Percentiles rank a stretch among this genome's conserved stretches.
These are phyloP conservation scores for Plestiodon gilberti DNA, from an alignment of 2,113 vertebrate genomes.

Conservation along the genomic window DNA sequence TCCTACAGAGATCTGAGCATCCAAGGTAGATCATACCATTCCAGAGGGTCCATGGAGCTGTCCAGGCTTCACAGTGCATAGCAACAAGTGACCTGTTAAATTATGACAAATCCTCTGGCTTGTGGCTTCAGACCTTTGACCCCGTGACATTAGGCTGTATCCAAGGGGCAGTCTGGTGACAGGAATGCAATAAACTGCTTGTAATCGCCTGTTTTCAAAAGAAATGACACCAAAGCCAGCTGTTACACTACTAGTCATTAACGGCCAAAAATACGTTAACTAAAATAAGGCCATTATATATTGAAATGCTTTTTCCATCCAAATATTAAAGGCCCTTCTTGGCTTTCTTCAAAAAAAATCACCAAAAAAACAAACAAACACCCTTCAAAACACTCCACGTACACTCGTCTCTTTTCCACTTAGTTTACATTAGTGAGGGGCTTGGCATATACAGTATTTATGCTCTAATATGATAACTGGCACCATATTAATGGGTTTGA, in stretches of 20 bases:
- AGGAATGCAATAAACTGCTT: slow-evolving; percentile 79
- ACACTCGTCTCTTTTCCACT: slow-evolving; percentile 1
- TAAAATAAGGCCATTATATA: slow-evolving; percentile 67
- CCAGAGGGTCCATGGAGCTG: slow-evolving; percentile 19
- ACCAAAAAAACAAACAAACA: slow-evolving; percentile 12
- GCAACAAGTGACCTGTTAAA: slow-evolving; percentile 79
- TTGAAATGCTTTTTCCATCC: slow-evolving; percentile 55
- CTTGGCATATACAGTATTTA: background rate
- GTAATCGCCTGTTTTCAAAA: slow-evolving; percentile 79
- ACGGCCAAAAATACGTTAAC: slow-evolving; percentile 68
- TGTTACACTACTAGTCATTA: slow-evolving; percentile 70
- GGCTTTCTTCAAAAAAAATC: slow-evolving; percentile 20
- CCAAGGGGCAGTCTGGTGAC: slow-evolving; percentile 71
- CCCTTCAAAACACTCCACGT: slow-evolving; percentile 19
- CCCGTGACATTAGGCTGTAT: slow-evolving; percentile 76
- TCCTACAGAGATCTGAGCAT: background rate
- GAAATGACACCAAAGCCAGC: slow-evolving; percentile 78
- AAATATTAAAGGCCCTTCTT: slow-evolving; percentile 14
- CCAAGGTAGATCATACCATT: background rate
- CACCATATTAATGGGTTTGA: background rate
- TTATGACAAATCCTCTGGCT: slow-evolving; percentile 78
- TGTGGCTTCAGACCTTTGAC: slow-evolving; percentile 84
- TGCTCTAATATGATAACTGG: slow-evolving; percentile 36
- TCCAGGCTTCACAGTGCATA: slow-evolving; percentile 53
- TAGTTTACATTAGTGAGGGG: slow-evolving; percentile 15